Percentiles rank a stretch among this genome's conserved stretches.
Conservation (phyloP, 2,888 invertebrate genomes). For the Chrysodeixis includens region DNA sequence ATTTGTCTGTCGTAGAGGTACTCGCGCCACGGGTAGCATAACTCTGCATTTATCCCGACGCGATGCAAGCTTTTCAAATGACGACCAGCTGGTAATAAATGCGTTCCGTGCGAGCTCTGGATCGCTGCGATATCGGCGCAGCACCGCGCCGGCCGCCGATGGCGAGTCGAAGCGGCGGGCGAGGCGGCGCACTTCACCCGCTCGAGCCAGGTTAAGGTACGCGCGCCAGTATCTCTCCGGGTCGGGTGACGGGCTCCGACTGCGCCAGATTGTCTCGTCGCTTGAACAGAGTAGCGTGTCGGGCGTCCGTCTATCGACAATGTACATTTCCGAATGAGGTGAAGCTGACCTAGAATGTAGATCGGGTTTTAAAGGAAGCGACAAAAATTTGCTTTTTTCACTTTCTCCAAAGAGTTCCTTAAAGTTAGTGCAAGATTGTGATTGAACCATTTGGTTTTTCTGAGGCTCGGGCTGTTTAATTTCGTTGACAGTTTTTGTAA, state of each 20-base stretch:
- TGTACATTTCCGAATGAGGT: conserved; percentile 86
- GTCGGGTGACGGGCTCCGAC: conserved; percentile 93
- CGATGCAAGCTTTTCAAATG: conserved; percentile 78
- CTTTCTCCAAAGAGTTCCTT: conserved; percentile 95
- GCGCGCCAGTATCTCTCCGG: conserved; percentile 92
- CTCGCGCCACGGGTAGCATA: conserved; percentile 91
- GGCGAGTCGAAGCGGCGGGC: conserved; percentile 93
- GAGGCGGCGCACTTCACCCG: conserved; percentile 94
- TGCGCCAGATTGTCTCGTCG: conserved; percentile 91
- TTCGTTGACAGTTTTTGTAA: conserved; percentile 57
- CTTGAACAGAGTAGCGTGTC: conserved; percentile 90
- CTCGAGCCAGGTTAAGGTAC: conserved; percentile 92
- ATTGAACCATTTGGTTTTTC: conserved; percentile 83
- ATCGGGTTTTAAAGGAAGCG: conserved; percentile 84
- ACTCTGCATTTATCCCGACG: conserved; percentile 73
- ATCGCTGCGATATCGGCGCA: conserved; percentile 93
- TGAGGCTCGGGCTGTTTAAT: conserved; percentile 63
- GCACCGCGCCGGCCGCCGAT: conserved; percentile 85
- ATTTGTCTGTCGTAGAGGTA: conserved; percentile 91
- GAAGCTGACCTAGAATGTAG: conserved; percentile 86
- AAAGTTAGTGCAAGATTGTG: conserved; percentile 92
- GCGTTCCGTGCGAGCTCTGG: conserved; percentile 92
- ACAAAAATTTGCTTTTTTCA: conserved; percentile 89
- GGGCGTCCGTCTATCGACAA: conserved; percentile 83
- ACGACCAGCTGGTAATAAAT: conserved; percentile 84